Conservation (phyloP, 2,888 invertebrate species). For the Bembecia ichneumoniformis region DNA sequence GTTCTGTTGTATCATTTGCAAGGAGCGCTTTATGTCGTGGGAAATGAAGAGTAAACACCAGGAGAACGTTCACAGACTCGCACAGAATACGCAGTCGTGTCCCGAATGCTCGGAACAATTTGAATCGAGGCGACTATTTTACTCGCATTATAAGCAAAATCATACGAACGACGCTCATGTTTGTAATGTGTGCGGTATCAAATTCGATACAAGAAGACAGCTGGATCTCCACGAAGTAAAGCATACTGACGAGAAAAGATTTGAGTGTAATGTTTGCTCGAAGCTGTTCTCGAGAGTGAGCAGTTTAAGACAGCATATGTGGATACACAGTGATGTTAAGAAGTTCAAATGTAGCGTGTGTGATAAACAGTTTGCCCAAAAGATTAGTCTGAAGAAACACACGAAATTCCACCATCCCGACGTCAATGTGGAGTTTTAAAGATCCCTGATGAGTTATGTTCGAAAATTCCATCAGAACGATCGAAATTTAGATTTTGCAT, state of each 20-base stretch:
- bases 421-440: not conserved
- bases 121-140: conserved; percentile 37
- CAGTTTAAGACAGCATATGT: conserved; percentile 51
- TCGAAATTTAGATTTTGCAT: too few relatives aligned
- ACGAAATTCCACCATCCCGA: conserved; percentile 20
- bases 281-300: conserved; percentile 65
- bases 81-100: conserved; percentile 33
- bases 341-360: conserved; percentile 44
- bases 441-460: too few relatives aligned
- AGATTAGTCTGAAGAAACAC: conserved; percentile 47
- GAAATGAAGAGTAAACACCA: conserved; percentile 46
- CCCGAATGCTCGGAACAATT: conserved; percentile 41
- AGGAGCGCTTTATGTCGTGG: conserved; percentile 51
- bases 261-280: conserved; percentile 53
- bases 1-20: conserved; percentile 42
- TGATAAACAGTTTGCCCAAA: conserved; percentile 50
- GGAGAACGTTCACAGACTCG: conserved; percentile 30
- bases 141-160: conserved; percentile 37
- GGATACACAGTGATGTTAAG: conserved; percentile 51
- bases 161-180: conserved; percentile 42
- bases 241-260: conserved; percentile 62
- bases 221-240: conserved; percentile 53
- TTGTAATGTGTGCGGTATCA: conserved; percentile 43
- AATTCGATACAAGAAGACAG: conserved; percentile 31
- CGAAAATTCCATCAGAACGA: too few relatives aligned